Conservation (phyloP, 2,113 vertebrate species). For the Canis aureus region DNA sequence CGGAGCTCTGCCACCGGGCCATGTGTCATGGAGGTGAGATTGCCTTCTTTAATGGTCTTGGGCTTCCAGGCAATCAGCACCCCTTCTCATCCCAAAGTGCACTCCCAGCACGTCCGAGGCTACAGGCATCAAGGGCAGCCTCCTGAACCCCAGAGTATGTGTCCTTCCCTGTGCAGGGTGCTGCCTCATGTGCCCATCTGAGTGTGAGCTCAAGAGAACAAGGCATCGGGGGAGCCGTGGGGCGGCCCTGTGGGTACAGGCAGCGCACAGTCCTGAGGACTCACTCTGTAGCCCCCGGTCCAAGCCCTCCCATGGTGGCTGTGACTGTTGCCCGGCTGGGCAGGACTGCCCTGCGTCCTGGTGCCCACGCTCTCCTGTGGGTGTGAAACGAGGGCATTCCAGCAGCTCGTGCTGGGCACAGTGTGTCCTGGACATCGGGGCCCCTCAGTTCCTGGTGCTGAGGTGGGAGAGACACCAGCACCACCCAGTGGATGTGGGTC, state of each 20-base stretch:
- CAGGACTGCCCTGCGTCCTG: neutral
- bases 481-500: neutral
- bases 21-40: constrained; percentile 97
- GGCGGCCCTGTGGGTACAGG: neutral
- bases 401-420: accelerated
- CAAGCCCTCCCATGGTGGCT: neutral
- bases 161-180: neutral
- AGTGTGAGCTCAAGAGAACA: neutral
- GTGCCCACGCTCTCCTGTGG: accelerated
- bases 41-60: neutral
- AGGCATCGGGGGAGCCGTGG: neutral
- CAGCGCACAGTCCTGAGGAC: neutral
- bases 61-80: neutral
- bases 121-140: neutral
- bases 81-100: neutral
- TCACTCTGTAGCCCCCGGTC: neutral
- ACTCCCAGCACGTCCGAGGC: neutral
- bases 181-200: neutral
- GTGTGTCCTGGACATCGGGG: neutral
- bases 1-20: constrained; percentile 93
- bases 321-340: accelerated
- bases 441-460: too few species aligned
- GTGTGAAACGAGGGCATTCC: neutral
- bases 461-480: neutral
- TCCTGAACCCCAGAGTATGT: neutral